Base-by-base conservation (phyloP, 30 jellyfish, hydroid and myxozoan species). In the Aurelia sp. region DNA sequence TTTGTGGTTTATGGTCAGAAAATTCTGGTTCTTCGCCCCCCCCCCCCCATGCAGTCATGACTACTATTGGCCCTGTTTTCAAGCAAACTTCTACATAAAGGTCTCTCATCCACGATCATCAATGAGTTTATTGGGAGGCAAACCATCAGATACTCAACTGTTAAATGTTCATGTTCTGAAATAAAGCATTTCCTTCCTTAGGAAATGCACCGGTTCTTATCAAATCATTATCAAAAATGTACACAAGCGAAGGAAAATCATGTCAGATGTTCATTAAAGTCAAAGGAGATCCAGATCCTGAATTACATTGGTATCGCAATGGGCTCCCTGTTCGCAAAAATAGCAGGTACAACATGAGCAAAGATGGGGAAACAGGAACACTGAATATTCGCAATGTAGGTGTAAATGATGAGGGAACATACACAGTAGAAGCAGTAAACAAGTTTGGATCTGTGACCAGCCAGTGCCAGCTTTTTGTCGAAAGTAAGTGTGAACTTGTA, bases 251-350 rank as follows among this genome's bases (percentile, higher is more conserved):
- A 72, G 99, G 99, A 52, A 76, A 74, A 22, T 74, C 99, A 13
- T 73, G 97, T 13, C 75, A 84, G 77, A 86, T 96, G 58, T 13
- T 87, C 35, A 96, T 96, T 17, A 53, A 87, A 51, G 90, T 96
- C 64, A 71, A 63, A 40, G 99, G 99, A 2, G 53, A 41, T 41
- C 99, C 99, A 30, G 74, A 77, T 51, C 99, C 99, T 3, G 98
- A 90, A 11, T 89, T 90, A 13, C 91, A 70, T 16, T 96, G 99
- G 99, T 96, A 72, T 71, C 90, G 90, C 22, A 96, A 96, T 74
- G 99, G 99, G 31, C 85, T 80, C 5, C 99, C 99, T 57, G 96
- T 96, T 13, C 96, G 97, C 63, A 83, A 66, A 47, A 98, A 90
- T 79, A 86, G 87, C 78, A 71, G 90, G 4, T 98, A 96, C 71